Evolutionary conservation across 2,888 invertebrate genomes (phyloP).

Genomic region (Acronicta alni): DNA sequence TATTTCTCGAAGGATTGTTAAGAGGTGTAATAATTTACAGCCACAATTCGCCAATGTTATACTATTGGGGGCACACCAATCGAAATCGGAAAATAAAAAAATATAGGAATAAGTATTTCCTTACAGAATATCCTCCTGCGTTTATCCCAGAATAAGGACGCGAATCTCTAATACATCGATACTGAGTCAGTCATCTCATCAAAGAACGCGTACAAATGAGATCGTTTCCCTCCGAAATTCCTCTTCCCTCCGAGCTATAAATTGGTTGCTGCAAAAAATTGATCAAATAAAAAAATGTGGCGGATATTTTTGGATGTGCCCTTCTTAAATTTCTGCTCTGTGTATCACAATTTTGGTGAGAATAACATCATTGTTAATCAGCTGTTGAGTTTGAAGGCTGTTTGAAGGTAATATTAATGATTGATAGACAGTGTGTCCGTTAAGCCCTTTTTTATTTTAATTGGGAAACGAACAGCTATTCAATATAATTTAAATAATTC

Average conservation of each 20-base stretch:
- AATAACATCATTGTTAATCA: conserved; percentile 57
- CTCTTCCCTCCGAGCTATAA: conserved; percentile 60
- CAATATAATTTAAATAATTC: too few relatives aligned
- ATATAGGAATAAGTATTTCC: background rate
- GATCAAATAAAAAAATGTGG: conserved; percentile 72
- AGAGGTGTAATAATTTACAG: too few relatives aligned
- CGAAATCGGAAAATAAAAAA: background rate
- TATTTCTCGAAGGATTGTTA: too few relatives aligned
- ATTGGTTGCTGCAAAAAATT: conserved; percentile 71
- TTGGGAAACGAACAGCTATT: too few relatives aligned
- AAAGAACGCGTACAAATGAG: conserved; percentile 72
- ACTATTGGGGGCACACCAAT: too few relatives aligned
- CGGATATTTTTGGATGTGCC: conserved; percentile 58
- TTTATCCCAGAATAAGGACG: conserved; percentile 38
- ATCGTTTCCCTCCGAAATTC: conserved; percentile 67
- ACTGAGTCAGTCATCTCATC: conserved; percentile 65
- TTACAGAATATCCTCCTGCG: too few relatives aligned
- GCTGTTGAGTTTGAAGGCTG: conserved; percentile 19
- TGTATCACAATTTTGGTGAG: conserved; percentile 49
- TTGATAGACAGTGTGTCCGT: conserved; percentile 26
- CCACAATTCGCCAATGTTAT: too few relatives aligned
- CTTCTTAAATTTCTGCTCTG: conserved; percentile 45
- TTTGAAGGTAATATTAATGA: conserved; percentile 11
- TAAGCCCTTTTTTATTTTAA: too few relatives aligned
- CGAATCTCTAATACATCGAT: conserved; percentile 49